A percentile compares a stretch with the other conserved stretches of the same genome.
Evolutionary conservation across 2,797 vertebrate genomes (phyloP).

Genomic region (Neopelma chrysocephalum): DNA sequence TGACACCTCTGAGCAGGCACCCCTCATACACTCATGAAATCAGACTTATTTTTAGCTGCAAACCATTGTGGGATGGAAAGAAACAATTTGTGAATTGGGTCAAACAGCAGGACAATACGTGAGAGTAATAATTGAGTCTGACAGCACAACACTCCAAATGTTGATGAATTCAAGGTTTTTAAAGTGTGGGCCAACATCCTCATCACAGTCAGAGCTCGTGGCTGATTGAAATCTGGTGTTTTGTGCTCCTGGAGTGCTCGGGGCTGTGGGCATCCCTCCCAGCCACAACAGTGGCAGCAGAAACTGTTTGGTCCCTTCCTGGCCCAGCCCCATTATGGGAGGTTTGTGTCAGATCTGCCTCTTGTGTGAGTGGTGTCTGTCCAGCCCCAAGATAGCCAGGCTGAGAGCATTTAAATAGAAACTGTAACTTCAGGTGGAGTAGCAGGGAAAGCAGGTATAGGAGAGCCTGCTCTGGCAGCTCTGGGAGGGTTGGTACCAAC

Average conservation of each 20-base stretch:
- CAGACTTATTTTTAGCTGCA: background rate
- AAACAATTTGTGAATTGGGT: background rate
- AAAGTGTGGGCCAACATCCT: background rate
- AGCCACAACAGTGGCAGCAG: background rate
- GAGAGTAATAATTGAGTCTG: background rate
- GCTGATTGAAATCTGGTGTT: background rate
- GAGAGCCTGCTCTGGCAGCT: background rate
- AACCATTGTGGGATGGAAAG: background rate
- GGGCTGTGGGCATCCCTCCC: background rate
- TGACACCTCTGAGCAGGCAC: background rate
- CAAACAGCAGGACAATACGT: background rate
- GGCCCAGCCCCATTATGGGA: background rate
- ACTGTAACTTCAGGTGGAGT: background rate
- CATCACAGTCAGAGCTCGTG: background rate
- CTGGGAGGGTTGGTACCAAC: background rate
- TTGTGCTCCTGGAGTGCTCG: background rate
- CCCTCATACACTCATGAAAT: background rate
- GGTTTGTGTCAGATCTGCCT: background rate
- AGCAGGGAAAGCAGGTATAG: background rate
- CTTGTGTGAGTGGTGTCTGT: background rate
- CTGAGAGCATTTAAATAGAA: background rate
- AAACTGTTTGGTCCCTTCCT: accelerated
- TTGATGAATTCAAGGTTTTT: conserved; percentile 28
- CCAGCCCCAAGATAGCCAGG: background rate
- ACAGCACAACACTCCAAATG: background rate